Conservation (phyloP, 2,888 invertebrate genomes). For the Stegophylla sp. region DNA sequence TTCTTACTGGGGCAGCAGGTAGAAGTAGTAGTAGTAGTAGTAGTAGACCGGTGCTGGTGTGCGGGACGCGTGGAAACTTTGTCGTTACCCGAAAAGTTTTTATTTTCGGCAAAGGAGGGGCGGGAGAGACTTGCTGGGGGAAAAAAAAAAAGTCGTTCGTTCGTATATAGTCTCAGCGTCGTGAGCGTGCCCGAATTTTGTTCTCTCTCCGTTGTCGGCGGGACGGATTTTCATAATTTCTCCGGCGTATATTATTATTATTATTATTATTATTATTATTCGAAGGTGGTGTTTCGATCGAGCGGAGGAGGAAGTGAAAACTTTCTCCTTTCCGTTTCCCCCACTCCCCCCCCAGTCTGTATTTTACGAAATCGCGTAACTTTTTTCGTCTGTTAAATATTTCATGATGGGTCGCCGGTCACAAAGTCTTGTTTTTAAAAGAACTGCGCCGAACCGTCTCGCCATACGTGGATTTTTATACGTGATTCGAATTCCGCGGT, state of each 20-base stretch:
- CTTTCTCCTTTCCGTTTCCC: constrained; percentile 33
- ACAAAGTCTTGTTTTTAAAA: constrained; percentile 35
- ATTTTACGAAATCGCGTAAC: constrained; percentile 39
- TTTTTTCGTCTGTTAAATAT: constrained; percentile 59
- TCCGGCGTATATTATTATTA: constrained; percentile 43
- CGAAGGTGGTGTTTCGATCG: constrained; percentile 43
- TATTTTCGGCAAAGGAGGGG: constrained; percentile 41
- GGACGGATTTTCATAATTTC: constrained; percentile 56
- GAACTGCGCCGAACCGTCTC: background rate
- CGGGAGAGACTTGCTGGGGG: background rate
- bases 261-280: constrained; percentile 42
- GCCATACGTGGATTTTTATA: background rate
- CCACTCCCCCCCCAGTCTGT: no score
- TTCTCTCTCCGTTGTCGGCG: background rate
- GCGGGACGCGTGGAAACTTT: constrained; percentile 27
- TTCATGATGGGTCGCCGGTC: constrained; percentile 55
- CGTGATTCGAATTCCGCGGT: constrained; percentile 33
- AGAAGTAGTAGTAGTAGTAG: background rate
- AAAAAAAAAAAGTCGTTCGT: constrained; percentile 34
- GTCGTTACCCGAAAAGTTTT: constrained; percentile 54
- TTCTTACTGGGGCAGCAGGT: no score
- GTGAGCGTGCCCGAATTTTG: constrained; percentile 45
- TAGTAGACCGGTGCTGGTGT: background rate
- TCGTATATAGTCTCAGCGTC: background rate
- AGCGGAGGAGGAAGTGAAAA: constrained; percentile 10